Evolutionary conservation across 2,113 vertebrate genomes (phyloP).

Genomic region (Lamprotornis superbus): DNA sequence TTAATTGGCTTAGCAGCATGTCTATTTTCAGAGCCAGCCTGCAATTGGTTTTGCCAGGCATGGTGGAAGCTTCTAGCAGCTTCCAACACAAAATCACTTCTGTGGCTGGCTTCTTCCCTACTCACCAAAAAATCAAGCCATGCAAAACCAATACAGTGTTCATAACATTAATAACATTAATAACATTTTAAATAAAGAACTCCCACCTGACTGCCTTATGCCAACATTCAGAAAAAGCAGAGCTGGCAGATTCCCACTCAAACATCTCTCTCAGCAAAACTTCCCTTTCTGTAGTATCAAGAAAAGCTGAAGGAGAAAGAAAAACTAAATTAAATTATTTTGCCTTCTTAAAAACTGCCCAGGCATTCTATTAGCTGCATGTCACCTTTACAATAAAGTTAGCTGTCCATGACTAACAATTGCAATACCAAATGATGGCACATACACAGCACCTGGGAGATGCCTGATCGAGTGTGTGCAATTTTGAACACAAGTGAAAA

Average conservation of each 20-base stretch:
- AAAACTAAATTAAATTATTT: not conserved
- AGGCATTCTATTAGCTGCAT: not conserved
- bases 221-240: not conserved
- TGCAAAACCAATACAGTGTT: not conserved
- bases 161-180: not conserved
- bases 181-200: not conserved
- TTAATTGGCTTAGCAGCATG: not conserved
- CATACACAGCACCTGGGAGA: not conserved
- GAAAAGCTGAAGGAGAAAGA: not conserved
- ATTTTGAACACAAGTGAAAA: not conserved
- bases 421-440: not conserved
- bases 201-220: slow-evolving; percentile 17
- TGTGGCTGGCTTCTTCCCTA: not conserved
- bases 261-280: not conserved
- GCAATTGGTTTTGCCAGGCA: not conserved
- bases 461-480: rapidly evolving
- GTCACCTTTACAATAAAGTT: not conserved
- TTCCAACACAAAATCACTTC: not conserved
- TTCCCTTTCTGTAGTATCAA: not conserved
- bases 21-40: not conserved
- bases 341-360: not conserved
- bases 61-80: not conserved
- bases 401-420: not conserved
- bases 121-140: not conserved
- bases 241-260: not conserved